Conservation (phyloP, 1,140 invertebrate genomes). For the Bombus waltoni region DNA sequence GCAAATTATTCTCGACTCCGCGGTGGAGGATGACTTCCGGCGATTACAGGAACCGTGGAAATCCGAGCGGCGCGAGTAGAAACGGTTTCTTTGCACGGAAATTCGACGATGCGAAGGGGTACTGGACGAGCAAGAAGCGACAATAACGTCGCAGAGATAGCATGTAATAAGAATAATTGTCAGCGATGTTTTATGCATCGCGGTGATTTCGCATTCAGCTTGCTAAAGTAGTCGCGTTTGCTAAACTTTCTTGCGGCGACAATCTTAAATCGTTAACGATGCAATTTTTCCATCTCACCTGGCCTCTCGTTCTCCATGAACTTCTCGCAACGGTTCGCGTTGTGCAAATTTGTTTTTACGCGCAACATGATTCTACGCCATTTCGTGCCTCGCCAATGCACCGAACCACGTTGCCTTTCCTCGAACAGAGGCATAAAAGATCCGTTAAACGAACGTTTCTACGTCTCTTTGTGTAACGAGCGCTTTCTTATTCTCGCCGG, state of each 20-base stretch:
- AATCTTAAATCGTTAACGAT: conserved; percentile 17
- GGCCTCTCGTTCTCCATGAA: not conserved
- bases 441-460: not conserved
- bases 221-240: not conserved
- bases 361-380: not conserved
- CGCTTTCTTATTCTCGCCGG: not conserved
- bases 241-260: conserved; percentile 9
- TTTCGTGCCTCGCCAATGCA: not conserved
- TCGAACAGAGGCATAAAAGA: not conserved
- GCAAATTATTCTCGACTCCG: not conserved
- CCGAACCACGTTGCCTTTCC: not conserved
- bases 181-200: conserved; percentile 30
- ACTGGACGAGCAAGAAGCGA: not conserved
- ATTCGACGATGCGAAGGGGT: not conserved
- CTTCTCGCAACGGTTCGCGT: not conserved
- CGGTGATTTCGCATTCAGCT: conserved; percentile 23
- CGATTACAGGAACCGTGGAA: not conserved
- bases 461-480: not conserved
- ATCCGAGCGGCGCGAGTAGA: not conserved
- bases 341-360: conserved; percentile 10
- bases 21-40: not conserved
- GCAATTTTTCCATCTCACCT: not conserved
- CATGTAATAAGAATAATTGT: conserved; percentile 39
- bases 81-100: not conserved
- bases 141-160: conserved; percentile 9